phyloP scores from a whole-genome alignment of 2,888 invertebrate genomes.

The Caenorhabditis japonica region DNA sequence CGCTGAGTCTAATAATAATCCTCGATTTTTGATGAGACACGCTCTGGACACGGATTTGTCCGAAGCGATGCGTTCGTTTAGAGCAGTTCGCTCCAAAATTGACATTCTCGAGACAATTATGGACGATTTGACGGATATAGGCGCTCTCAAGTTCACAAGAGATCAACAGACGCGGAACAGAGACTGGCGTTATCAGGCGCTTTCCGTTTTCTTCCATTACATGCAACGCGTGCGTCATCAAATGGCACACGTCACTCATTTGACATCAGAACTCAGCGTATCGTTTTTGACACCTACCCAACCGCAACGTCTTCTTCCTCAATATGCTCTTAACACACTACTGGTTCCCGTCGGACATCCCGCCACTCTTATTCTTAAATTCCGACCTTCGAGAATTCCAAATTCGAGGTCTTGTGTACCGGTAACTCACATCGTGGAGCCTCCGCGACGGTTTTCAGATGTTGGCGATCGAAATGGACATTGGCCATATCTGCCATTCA shows the following conservation, averaged over 20 bases:
- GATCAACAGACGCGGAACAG: background rate
- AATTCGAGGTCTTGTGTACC: background rate
- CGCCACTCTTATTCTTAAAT: background rate
- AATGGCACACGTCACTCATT: constrained; percentile 29
- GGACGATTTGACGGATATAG: constrained; percentile 21
- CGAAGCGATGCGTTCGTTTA: constrained; percentile 7
- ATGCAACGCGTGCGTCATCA: constrained; percentile 33
- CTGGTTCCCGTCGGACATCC: constrained; percentile 4
- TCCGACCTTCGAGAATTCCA: background rate
- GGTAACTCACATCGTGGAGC: background rate
- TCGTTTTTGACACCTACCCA: background rate
- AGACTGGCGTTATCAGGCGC: constrained; percentile 24
- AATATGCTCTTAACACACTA: constrained; percentile 14
- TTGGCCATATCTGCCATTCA: constrained; percentile 38
- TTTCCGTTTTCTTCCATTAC: constrained; percentile 28
- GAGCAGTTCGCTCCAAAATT: constrained; percentile 15
- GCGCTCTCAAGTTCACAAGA: constrained; percentile 14
- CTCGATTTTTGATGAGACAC: constrained; percentile 32
- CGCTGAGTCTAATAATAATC: constrained; percentile 1
- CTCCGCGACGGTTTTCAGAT: constrained; percentile 7
- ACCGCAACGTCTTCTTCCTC: constrained; percentile 37
- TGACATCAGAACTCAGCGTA: constrained; percentile 28
- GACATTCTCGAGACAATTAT: constrained; percentile 21
- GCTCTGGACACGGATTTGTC: constrained; percentile 30
- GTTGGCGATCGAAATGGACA: constrained; percentile 17